Evolutionary conservation across 1,140 invertebrate species (phyloP).

Genomic region (Drosophila nigrodunni): DNA sequence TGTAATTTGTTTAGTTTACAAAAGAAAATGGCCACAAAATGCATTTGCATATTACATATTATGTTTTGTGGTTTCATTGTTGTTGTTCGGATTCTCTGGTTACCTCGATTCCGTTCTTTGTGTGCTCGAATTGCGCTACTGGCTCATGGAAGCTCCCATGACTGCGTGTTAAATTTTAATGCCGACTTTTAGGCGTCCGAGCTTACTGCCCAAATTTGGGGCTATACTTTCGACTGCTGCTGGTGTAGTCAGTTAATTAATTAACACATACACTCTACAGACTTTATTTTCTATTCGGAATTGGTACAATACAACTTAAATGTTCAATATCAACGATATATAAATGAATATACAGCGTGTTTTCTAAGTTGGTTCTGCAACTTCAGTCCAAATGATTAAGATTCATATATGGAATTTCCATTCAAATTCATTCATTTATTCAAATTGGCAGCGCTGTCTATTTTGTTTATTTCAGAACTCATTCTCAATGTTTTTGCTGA

Average conservation of each 20-base stretch:
- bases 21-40: conserved; percentile 53
- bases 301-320: neutral
- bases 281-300: neutral
- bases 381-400: neutral
- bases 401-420: conserved; percentile 8
- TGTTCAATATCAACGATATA: neutral
- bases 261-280: neutral
- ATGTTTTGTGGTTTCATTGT: conserved; percentile 64
- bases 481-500: conserved; percentile 33
- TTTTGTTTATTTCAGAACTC: conserved; percentile 38
- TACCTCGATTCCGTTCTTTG: conserved; percentile 4
- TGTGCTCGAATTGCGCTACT: conserved; percentile 7
- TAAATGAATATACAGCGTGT: too few species aligned
- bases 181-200: conserved; percentile 59
- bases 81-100: conserved; percentile 28
- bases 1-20: conserved; percentile 76
- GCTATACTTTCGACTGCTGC: neutral
- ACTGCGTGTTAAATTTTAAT: conserved; percentile 57
- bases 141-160: conserved; percentile 19
- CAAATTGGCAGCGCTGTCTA: conserved; percentile 4
- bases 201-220: neutral
- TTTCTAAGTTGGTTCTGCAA: neutral
- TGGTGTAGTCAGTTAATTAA: conserved; percentile 61
- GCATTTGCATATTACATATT: conserved; percentile 68
- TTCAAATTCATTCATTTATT: conserved; percentile 30